Base-by-base conservation (phyloP, 2,888 invertebrate species). In the Aporophyla lueneburgensis region DNA sequence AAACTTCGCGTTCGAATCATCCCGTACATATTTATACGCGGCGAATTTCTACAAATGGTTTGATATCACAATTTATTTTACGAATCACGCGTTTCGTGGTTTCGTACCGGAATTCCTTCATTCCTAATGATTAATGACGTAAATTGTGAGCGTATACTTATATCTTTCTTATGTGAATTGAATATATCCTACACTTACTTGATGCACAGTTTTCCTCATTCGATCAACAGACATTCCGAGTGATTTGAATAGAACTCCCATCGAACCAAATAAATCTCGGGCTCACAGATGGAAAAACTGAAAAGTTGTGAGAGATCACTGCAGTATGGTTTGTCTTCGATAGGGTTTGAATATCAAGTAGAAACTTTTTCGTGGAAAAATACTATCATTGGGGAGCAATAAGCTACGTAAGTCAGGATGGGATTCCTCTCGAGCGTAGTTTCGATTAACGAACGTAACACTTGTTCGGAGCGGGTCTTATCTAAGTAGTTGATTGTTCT, bases 1-100 rank as follows among this genome's bases (percentile, higher is more conserved):
- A 93, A 92, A 93, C 91, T 93, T 91, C 90, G 87, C 89, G 86
- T 89, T 90, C 89, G 88, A 88, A 85, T 90, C 89, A 91, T 89
- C 88, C 72, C 71, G 66, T 86, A 89, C 87, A 89, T 89, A 87
- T 89, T 89, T 91, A 87, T 76, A 76, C 88, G 80, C 88, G 88
- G 54, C 69, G 75, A 78, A 83, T 80, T 74, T 80, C 88, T 90
- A 90, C 90, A 92, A 93, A 93, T 92, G 90, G 91, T 89, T 90
- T 91, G 89, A 88, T 88, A 86, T 86, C 84, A 90, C 88, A 89
- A 89, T 86, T 90, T 86, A 89, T 85, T 78, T 83, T 69, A 81
- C 86, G 83, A 71, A 85, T 85, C 82, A 81, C 74, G 49, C 83
- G 49, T 77, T 81, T 71, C 73, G 78, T 71, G 86, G 83, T 74